Base-by-base conservation (phyloP, 1,140 invertebrate species). In the Steinernema khuongi region DNA sequence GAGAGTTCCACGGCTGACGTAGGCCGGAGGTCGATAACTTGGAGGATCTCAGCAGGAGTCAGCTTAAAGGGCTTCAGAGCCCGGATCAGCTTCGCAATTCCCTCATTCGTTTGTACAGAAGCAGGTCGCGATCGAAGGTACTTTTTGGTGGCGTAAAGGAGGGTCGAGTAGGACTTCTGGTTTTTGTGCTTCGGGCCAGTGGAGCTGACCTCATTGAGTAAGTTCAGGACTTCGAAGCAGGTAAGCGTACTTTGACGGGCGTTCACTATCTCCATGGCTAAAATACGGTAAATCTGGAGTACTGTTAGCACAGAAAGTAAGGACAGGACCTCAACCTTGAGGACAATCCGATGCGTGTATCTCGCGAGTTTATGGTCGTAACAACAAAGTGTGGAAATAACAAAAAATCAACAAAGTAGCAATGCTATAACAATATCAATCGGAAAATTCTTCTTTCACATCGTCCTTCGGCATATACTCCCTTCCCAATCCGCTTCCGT, bases 381-480 rank as follows among this genome's bases (percentile, higher is more conserved):
- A 60, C 50, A 60, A 60, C 50, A 60, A n/a, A 22, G 11, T 11
- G 50, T 11, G 11, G 26, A 60, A 60, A 60, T 22, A 60, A 60
- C 2, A 60, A n/a, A n/a, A 60, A 60, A 60, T 60, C 50, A 60
- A 60, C 50, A 60, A 60, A 14, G 22, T 17, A 60, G 50, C 50
- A 22, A 60, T 60, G 50, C 50, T 60, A 60, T 11, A 60, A 11
- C 11, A 26, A n/a, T 7, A n/a, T 60, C 19, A 60, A 22, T 60
- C 50, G 11, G 50, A 60, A 26, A n/a, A 60, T 7, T 60, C 50
- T 22, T 60, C 50, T 60, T 60, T 60, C 50, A 26, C 50, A 26
- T 7, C 11, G 50, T 60, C n/a, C n/a, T n/a, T n/a, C n/a, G n/a
- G n/a, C n/a, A n/a, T n/a, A n/a, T n/a, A 60, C 50, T 60, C 50